A percentile compares a stretch with the other conserved stretches of the same genome.
These are phyloP conservation scores for Eurystomus glaucurus DNA, from an alignment of 2,797 vertebrate genomes.

Conservation along the genomic window DNA sequence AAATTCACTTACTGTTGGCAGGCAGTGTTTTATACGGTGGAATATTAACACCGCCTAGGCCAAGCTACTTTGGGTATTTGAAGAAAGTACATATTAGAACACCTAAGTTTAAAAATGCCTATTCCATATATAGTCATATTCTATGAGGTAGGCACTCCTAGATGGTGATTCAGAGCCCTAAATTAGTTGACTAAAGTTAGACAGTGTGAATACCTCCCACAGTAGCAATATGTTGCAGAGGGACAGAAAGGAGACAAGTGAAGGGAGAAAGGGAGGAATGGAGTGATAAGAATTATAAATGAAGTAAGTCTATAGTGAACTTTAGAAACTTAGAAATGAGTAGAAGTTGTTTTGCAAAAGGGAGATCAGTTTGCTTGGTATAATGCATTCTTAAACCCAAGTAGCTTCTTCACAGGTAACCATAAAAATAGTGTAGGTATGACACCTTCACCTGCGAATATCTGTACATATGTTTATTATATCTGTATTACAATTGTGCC, in stretches of 20 bases:
- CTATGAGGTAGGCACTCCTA: constrained; percentile 27
- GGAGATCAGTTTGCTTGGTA: not conserved
- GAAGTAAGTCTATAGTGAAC: not conserved
- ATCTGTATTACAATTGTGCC: not conserved
- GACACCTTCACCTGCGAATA: not conserved
- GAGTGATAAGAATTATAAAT: constrained; percentile 26
- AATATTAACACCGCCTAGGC: not conserved
- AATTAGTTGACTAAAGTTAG: constrained; percentile 64
- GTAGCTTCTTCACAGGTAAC: not conserved
- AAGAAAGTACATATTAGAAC: constrained; percentile 28
- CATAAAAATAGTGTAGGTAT: not conserved
- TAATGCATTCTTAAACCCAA: not conserved
- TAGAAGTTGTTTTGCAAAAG: not conserved
- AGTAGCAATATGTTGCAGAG: constrained; percentile 57
- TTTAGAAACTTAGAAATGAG: not conserved
- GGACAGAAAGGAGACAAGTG: constrained; percentile 33
- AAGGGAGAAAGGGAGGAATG: not conserved
- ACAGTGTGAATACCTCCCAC: constrained; percentile 66
- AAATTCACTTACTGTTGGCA: not conserved
- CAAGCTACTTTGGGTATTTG: not conserved
- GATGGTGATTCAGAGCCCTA: constrained; percentile 57
- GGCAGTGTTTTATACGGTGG: not conserved
- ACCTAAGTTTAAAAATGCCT: constrained; percentile 52
- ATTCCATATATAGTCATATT: constrained; percentile 62
- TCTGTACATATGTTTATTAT: not conserved